Percentiles rank a stretch among this genome's conserved stretches.
These are phyloP conservation scores for Brachypalpus laphriformis DNA, from an alignment of 2,888 invertebrate species.

Conservation along the genomic window DNA sequence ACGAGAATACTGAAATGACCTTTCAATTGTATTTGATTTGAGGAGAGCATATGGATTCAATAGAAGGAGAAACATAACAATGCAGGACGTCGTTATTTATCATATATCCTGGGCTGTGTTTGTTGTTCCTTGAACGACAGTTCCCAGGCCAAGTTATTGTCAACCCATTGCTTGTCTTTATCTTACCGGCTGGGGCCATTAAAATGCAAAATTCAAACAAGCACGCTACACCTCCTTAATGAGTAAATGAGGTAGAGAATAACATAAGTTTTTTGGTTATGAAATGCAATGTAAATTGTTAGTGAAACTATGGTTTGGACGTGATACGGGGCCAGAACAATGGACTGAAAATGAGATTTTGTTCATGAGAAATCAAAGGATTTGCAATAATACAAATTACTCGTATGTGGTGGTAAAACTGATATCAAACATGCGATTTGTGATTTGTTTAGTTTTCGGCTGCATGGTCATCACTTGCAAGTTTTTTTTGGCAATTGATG, in stretches of 20 bases:
- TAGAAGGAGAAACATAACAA: neutral
- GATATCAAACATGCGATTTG: neutral
- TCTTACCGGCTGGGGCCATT: neutral
- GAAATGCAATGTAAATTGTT: neutral
- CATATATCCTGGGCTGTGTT: neutral
- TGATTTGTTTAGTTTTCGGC: neutral
- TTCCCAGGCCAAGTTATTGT: constrained; percentile 3
- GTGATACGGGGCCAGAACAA: neutral
- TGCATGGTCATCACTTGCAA: neutral
- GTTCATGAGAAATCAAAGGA: neutral
- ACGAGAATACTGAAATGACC: neutral
- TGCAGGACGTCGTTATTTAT: no score
- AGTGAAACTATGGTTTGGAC: neutral
- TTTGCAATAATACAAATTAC: neutral
- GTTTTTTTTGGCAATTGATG: neutral
- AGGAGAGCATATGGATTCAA: neutral
- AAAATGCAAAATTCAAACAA: neutral
- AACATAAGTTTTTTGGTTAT: neutral
- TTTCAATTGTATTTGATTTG: neutral
- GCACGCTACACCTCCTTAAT: neutral
- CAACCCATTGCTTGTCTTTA: constrained; percentile 13
- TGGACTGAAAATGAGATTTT: neutral
- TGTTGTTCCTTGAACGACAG: neutral
- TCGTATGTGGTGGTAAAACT: neutral
- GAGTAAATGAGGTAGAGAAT: neutral